Base-by-base conservation (phyloP, 2,113 vertebrate genomes). In the Trichomycterus rosablanca region DNA sequence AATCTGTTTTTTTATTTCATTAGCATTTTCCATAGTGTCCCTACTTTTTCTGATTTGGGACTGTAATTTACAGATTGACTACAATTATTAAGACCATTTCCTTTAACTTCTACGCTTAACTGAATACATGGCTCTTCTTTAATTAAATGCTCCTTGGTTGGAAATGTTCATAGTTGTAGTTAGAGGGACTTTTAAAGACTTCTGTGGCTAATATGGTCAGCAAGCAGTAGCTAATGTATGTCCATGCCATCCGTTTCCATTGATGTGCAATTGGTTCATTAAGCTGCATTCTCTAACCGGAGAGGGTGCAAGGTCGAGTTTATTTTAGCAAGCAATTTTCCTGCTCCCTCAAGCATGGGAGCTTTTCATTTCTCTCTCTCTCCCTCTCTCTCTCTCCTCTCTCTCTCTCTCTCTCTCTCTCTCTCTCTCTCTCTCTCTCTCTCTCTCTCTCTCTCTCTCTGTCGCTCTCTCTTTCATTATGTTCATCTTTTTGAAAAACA, bases 281-380 rank as follows among this genome's bases (percentile, higher is more conserved):
- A 79, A 72, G 53, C 60, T 66, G 59, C 20, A 63, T 72, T 76
- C 63, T 57, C 67, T 63, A 74, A 72, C 68, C 63, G 67, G 51
- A 14, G 60, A 63, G 73, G 68, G 71, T 74, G 61, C 76, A 67
- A 77, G 80, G 73, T 76, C 68, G 68, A 75, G 67, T 74, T 76
- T 74, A 78, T 77, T 80, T 80, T 72, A 76, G 71, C 65, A 76
- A 71, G 40, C 59, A 64, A 74, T 81, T 79, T 71, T 53, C 75
- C 23, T 48, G 72, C 67, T 80, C 73, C 70, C 60, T 62, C 61
- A 73, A 78, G 78, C 73, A 74, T 72, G 64, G 69, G 69, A 79
- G 60, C 54, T 46, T 72, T 67, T 67, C 39, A 64, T 40, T 63
- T 56, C 49, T 65, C 55, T n/a, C 43, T 46, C 49, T 14, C 7